Conservation (phyloP, 2,113 vertebrate species). For the Ageneiosus marmoratus region DNA sequence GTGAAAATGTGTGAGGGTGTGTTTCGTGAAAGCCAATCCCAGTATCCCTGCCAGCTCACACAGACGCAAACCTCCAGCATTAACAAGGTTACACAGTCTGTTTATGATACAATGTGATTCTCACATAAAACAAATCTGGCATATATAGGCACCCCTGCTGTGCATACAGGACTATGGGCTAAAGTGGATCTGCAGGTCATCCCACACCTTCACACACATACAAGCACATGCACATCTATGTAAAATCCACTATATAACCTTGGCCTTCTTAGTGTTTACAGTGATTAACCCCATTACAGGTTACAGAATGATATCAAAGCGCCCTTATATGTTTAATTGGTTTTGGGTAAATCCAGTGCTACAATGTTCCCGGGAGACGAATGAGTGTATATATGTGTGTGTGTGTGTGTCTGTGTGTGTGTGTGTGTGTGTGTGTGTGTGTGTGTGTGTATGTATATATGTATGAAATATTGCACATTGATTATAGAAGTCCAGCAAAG, state of each 20-base stretch:
- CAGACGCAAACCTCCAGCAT: conserved; percentile 45
- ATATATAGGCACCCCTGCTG: not conserved
- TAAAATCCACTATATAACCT: not conserved
- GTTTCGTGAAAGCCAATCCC: conserved; percentile 69
- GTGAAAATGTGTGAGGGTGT: conserved; percentile 61
- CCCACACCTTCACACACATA: conserved; percentile 10
- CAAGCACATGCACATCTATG: not conserved
- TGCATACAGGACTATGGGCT: not conserved
- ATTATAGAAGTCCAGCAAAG: not conserved
- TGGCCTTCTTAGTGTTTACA: not conserved
- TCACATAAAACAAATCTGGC: conserved; percentile 1
- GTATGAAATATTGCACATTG: not conserved
- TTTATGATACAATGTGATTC: conserved; percentile 43
- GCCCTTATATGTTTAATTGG: conserved; percentile 20
- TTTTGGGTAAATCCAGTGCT: conserved; percentile 54
- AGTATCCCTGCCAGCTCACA: conserved; percentile 52
- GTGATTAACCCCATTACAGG: conserved; percentile 34
- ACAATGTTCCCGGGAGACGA: conserved; percentile 38
- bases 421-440: no score
- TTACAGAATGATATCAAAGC: conserved; percentile 52
- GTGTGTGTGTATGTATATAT: no score
- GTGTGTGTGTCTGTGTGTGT: no score
- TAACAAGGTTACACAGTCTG: conserved; percentile 66
- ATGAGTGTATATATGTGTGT: not conserved
- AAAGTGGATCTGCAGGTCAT: not conserved